These are phyloP conservation scores for Pimephales promelas DNA, from an alignment of 2,113 vertebrate genomes.

Conservation along the genomic window DNA sequence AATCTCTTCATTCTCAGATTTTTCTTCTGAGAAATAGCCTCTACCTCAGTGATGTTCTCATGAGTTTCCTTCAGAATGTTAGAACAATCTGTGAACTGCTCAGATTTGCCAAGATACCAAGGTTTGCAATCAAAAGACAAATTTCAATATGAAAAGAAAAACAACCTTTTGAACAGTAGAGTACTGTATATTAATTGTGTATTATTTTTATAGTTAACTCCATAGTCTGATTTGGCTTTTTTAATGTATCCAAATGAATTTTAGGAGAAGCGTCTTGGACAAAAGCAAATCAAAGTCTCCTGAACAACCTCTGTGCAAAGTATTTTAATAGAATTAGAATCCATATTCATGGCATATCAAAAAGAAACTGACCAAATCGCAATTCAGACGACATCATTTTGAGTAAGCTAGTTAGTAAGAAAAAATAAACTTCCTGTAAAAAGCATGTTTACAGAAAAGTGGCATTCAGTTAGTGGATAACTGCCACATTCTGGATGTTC, in stretches of 20 bases:
- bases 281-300: background rate
- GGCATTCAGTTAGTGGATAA: background rate
- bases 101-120: background rate
- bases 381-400: background rate
- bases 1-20: background rate
- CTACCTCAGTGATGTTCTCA: too few relatives aligned
- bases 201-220: background rate
- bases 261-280: background rate
- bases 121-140: background rate
- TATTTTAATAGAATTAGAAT: background rate
- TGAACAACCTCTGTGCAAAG: background rate
- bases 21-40: background rate
- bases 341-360: background rate
- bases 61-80: too few relatives aligned
- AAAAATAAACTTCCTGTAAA: background rate
- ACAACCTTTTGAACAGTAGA: background rate
- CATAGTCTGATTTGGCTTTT: too few relatives aligned
- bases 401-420: background rate
- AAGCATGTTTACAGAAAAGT: background rate
- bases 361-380: background rate
- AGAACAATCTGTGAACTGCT: background rate
- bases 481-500: background rate
- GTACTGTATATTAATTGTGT: background rate
- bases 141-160: background rate
- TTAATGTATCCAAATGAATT: too few relatives aligned